phyloP scores from a whole-genome alignment of 2,888 invertebrate genomes.

The Monoplex corrugatus region DNA sequence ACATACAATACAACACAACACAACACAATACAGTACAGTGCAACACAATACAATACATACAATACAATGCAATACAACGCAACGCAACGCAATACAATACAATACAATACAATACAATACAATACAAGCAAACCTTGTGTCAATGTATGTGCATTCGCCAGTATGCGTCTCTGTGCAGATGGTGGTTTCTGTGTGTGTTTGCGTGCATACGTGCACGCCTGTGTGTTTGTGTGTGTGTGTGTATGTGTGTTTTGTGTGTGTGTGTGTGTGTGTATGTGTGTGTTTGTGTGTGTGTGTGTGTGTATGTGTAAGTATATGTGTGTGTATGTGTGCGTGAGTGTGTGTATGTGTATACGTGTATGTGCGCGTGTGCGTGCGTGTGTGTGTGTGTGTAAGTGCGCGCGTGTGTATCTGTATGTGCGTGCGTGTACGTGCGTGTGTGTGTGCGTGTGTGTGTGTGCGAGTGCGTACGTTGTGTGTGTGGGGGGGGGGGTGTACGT shows the following conservation, averaged over 20 bases:
- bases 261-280: constrained; percentile 1
- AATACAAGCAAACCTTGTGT: too few relatives aligned
- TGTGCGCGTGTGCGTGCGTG: background rate
- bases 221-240: background rate
- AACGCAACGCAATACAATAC: too few relatives aligned
- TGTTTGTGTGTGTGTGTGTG: constrained; percentile 11
- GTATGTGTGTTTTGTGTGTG: background rate
- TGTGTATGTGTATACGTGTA: constrained; percentile 15
- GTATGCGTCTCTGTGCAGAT: constrained; percentile 22
- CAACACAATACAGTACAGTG: too few relatives aligned
- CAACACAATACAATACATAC: too few relatives aligned
- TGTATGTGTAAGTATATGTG: background rate
- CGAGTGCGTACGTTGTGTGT: background rate
- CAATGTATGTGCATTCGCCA: too few relatives aligned
- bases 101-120: too few relatives aligned
- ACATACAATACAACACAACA: too few relatives aligned
- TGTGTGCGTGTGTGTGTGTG: background rate
- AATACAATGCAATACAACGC: too few relatives aligned
- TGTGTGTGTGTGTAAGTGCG: background rate
- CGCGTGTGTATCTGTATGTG: constrained; percentile 30
- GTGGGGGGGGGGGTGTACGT: background rate
- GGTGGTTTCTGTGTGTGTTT: constrained; percentile 23
- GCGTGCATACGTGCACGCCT: background rate
- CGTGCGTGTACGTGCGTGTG: constrained; percentile 33
- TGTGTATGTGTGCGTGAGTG: background rate